Evolutionary conservation across 1,140 invertebrate species (phyloP), one percentile per base, ranked within the genome.

Genomic region (Coenobita brevimanus): DNA sequence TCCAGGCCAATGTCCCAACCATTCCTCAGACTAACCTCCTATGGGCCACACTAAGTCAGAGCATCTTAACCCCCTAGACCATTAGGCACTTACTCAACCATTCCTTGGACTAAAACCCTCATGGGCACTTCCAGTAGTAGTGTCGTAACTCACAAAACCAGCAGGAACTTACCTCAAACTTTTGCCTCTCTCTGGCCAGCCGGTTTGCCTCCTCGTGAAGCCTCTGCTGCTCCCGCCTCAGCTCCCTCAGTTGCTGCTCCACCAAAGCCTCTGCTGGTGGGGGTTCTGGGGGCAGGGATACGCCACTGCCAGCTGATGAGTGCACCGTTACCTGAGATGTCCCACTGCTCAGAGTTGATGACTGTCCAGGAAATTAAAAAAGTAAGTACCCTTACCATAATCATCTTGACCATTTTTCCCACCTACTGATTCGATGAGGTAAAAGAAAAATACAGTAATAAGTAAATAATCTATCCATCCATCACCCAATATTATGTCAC

Each of bases 341-440:
- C 8, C 76, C 76, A 30, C 85, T 87, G 62, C 85, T 87, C n/a
- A 87, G 78, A 8, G 85, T 87, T 13, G 85, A 87, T 3, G 76
- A 80, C 85, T 87, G 46, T 43, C 13, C n/a, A n/a, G n/a, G n/a
- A n/a, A n/a, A n/a, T n/a, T n/a, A 27, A n/a, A 6, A 33, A n/a
- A 64, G 57, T 33, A 30, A 54, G 43, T 30, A 57, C 8, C 1
- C 10, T 24, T 54, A 6, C n/a, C 38, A 60, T 30, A 54, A 36
- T 2, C 57, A 62, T 24, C 57, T 62, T 62, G 17, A 17, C 57
- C 1, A 24, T 62, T 24, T n/a, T 62, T 24, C 57, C 27, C 57
- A 1, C 27, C 57, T 1, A 4, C 21, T 17, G 54, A 13, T 57
- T n/a, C n/a, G n/a, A n/a, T n/a, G n/a, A n/a, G n/a, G n/a, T n/a